A percentile compares a stretch with the other conserved stretches of the same genome.
phyloP scores from a whole-genome alignment of 2,113 vertebrate genomes.

The Drymodes brunneopygia region DNA sequence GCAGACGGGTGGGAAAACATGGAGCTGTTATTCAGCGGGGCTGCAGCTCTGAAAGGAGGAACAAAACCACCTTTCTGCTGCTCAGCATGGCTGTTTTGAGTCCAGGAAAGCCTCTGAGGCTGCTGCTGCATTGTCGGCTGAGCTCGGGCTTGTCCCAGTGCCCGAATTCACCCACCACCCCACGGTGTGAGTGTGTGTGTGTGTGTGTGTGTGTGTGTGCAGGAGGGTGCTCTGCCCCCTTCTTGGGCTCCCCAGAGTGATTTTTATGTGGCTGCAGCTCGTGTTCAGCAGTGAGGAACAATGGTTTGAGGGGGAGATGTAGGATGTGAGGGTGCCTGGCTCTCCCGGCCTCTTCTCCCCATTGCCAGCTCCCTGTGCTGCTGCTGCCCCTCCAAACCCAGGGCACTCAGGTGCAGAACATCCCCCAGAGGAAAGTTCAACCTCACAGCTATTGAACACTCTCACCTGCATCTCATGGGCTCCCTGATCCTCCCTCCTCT shows the following conservation, averaged over 20 bases:
- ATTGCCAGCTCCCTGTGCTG: not conserved
- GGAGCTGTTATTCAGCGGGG: not conserved
- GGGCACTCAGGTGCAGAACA: not conserved
- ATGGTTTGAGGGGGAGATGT: accelerated
- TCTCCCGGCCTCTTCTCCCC: not conserved
- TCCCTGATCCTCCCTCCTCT: not conserved
- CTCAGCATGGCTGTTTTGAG: accelerated
- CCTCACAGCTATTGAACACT: not conserved
- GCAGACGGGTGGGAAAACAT: not conserved
- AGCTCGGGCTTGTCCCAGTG: not conserved
- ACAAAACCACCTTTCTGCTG: constrained; percentile 32
- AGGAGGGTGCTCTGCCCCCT: not conserved
- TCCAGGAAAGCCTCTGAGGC: not conserved
- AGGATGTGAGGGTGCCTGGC: not conserved
- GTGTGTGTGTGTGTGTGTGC: accelerated
- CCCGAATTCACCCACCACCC: accelerated
- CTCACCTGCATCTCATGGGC: not conserved
- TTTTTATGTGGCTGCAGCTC: not conserved
- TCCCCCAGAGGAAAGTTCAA: not conserved
- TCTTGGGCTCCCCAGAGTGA: accelerated
- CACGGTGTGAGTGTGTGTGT: accelerated
- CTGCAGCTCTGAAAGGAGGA: not conserved
- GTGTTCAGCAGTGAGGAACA: not conserved
- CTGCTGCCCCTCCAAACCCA: not conserved
- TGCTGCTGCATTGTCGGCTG: not conserved